Percentiles rank a stretch among this genome's conserved stretches.
These are phyloP conservation scores for Melitaea cinxia DNA, from an alignment of 1,140 invertebrate genomes.

Conservation along the genomic window DNA sequence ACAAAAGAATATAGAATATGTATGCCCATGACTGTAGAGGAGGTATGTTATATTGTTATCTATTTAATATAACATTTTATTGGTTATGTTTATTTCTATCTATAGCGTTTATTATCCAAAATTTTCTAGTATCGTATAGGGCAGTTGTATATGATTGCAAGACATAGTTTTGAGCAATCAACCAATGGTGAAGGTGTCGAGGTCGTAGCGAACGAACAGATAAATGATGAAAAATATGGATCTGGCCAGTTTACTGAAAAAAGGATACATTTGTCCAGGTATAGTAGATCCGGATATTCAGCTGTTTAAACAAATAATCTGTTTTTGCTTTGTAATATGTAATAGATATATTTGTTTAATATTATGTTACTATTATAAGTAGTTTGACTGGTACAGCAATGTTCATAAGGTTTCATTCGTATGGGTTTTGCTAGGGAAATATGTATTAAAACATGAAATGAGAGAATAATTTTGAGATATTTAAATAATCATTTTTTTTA, in stretches of 20 bases:
- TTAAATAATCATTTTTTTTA: too few relatives aligned
- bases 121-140: conserved; percentile 92
- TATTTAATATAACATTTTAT: conserved; percentile 16
- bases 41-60: conserved; percentile 83
- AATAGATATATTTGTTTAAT: too few relatives aligned
- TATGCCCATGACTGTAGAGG: conserved; percentile 95
- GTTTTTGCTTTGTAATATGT: neutral
- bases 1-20: conserved; percentile 95
- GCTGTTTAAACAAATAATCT: too few relatives aligned
- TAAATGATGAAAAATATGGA: conserved; percentile 90
- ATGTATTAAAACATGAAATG: too few relatives aligned
- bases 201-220: conserved; percentile 91
- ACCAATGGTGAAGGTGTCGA: conserved; percentile 95
- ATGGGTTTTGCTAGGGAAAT: too few relatives aligned
- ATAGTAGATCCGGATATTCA: too few relatives aligned
- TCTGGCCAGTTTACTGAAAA: conserved; percentile 96
- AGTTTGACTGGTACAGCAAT: too few relatives aligned
- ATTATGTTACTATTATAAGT: too few relatives aligned
- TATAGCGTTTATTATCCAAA: conserved; percentile 38
- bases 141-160: conserved; percentile 97
- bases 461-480: too few relatives aligned
- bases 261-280: conserved; percentile 94
- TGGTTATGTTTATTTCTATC: conserved; percentile 18
- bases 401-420: too few relatives aligned
- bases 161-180: conserved; percentile 95